These are phyloP conservation scores for Microtus ochrogaster DNA, from an alignment of 2,113 vertebrate species.

Conservation along the genomic window DNA sequence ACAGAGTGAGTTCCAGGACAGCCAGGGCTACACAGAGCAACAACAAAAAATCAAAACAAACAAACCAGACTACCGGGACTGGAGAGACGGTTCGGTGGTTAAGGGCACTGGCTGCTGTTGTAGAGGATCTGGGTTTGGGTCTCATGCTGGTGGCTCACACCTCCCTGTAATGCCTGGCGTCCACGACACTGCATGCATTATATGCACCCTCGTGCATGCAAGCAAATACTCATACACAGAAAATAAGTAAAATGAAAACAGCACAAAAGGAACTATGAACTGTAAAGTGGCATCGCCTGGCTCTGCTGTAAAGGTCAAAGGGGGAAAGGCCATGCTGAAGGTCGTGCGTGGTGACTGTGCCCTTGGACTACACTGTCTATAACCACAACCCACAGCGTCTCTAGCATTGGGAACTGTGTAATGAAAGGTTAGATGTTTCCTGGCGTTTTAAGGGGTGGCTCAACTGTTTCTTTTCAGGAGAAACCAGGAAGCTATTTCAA, in stretches of 20 bases:
- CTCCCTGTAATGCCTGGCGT: not conserved
- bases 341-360: not conserved
- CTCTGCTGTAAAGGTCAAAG: not conserved
- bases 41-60: not conserved
- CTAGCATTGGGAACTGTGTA: not conserved
- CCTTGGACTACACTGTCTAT: not conserved
- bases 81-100: not conserved
- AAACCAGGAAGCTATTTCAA: not conserved
- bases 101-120: not conserved
- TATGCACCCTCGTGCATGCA: not conserved
- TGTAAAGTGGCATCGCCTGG: not conserved
- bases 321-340: not conserved
- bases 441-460: slow-evolving; percentile 4
- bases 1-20: not conserved
- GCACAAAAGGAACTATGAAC: not conserved
- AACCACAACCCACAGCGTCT: not conserved
- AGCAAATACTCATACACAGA: not conserved
- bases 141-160: not conserved
- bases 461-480: not conserved
- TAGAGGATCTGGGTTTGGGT: not conserved
- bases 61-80: not conserved
- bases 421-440: not conserved
- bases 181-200: fast-evolving
- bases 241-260: not conserved
- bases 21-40: not conserved